Percentiles rank a stretch among this genome's conserved stretches.
phyloP scores from a whole-genome alignment of 2,797 vertebrate species.

The Pangasius krempfi region DNA sequence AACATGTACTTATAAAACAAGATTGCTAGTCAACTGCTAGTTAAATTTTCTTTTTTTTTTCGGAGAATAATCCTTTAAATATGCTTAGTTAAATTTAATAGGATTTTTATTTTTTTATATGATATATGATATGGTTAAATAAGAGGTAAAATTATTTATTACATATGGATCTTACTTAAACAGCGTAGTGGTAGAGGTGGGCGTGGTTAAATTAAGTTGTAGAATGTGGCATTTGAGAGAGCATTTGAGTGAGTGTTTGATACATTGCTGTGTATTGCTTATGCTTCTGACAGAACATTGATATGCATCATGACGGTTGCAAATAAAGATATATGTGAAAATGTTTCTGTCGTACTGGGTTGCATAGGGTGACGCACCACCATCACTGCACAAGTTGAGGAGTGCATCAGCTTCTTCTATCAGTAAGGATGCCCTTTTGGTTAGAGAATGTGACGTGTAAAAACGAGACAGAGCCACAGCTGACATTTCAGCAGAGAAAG shows the following conservation, averaged over 20 bases:
- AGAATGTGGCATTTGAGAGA: background rate
- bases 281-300: background rate
- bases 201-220: background rate
- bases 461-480: slow-evolving; percentile 41
- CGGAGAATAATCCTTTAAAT: too few species aligned
- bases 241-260: too few species aligned
- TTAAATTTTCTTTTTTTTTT: too few species aligned
- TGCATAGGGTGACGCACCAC: background rate
- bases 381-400: slow-evolving; percentile 8
- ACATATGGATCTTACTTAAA: background rate
- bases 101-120: too few species aligned
- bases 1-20: too few species aligned
- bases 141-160: background rate
- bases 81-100: too few species aligned
- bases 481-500: slow-evolving; percentile 66
- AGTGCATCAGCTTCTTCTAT: background rate
- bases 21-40: too few species aligned
- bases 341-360: background rate
- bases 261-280: background rate
- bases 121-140: background rate
- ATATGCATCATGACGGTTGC: too few species aligned
- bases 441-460: slow-evolving; percentile 30
- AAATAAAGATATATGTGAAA: too few species aligned
- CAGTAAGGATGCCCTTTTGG: slow-evolving; percentile 66
- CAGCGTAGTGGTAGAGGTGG: background rate